phyloP scores from a whole-genome alignment of 2,888 invertebrate species.

The Heliconius charithonia region DNA sequence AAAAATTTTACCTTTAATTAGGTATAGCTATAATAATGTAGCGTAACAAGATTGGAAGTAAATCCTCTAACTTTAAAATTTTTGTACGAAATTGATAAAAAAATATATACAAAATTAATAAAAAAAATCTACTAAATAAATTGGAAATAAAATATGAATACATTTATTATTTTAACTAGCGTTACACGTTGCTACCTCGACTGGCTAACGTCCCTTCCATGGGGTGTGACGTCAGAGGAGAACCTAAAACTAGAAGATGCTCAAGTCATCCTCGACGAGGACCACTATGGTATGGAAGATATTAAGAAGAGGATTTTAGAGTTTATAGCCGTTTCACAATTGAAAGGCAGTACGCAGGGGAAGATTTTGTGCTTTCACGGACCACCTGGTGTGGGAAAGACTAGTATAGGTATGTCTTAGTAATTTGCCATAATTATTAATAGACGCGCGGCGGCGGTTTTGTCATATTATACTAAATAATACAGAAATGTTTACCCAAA shows the following conservation, averaged over 20 bases:
- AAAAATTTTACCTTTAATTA: too few species aligned
- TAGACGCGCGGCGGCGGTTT: too few species aligned
- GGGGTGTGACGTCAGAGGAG: constrained; percentile 97
- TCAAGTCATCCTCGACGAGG: constrained; percentile 92
- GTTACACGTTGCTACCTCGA: constrained; percentile 99
- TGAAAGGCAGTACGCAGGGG: constrained; percentile 97
- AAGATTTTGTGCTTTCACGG: constrained; percentile 99
- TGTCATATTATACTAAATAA: too few species aligned
- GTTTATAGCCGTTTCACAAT: constrained; percentile 98
- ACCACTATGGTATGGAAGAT: constrained; percentile 99
- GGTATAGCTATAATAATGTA: too few species aligned
- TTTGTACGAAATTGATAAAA: too few species aligned
- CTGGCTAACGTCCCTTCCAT: constrained; percentile 98
- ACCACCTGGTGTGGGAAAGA: constrained; percentile 99
- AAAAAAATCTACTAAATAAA: not conserved
- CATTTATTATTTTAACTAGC: constrained; percentile 74
- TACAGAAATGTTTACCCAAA: too few species aligned
- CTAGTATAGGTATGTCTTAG: constrained; percentile 89
- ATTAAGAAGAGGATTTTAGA: constrained; percentile 99
- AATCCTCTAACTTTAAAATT: too few species aligned
- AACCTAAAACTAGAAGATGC: constrained; percentile 95
- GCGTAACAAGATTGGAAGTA: too few species aligned
- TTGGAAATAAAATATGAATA: not conserved
- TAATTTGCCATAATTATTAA: too few species aligned
- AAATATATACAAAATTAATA: too few species aligned